These are phyloP conservation scores for Hypercompe scribonia DNA, from an alignment of 2,888 invertebrate genomes.

Conservation along the genomic window DNA sequence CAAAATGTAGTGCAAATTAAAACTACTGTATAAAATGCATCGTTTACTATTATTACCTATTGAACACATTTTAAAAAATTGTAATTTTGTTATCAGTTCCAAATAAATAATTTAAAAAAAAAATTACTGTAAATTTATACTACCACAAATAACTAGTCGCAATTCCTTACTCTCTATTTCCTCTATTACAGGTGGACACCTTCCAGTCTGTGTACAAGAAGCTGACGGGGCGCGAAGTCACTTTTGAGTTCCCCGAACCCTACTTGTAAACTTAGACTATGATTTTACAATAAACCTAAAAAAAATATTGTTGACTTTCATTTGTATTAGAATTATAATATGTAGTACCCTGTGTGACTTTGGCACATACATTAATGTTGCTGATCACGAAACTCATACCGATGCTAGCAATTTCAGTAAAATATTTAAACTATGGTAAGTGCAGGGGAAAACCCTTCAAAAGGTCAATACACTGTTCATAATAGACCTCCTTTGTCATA, in stretches of 20 bases:
- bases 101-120: no score
- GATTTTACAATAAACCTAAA: slow-evolving; percentile 84
- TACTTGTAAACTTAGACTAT: slow-evolving; percentile 92
- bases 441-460: no score
- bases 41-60: no score
- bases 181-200: slow-evolving; percentile 95
- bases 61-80: no score
- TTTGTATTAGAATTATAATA: neutral
- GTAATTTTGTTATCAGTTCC: no score
- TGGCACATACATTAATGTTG: neutral
- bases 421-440: no score
- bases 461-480: no score
- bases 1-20: neutral
- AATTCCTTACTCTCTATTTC: slow-evolving; percentile 14
- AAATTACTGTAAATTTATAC: neutral
- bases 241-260: slow-evolving; percentile 99
- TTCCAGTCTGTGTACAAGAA: slow-evolving; percentile 99
- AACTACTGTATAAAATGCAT: no score
- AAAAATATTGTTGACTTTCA: slow-evolving; percentile 54
- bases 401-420: neutral
- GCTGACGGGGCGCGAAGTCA: slow-evolving; percentile 99
- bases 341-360: neutral
- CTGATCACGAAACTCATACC: neutral
- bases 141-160: neutral
- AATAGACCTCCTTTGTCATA: no score